Evolutionary conservation across 2,888 invertebrate genomes (phyloP).

Genomic region (Siphlonurus alternatus): DNA sequence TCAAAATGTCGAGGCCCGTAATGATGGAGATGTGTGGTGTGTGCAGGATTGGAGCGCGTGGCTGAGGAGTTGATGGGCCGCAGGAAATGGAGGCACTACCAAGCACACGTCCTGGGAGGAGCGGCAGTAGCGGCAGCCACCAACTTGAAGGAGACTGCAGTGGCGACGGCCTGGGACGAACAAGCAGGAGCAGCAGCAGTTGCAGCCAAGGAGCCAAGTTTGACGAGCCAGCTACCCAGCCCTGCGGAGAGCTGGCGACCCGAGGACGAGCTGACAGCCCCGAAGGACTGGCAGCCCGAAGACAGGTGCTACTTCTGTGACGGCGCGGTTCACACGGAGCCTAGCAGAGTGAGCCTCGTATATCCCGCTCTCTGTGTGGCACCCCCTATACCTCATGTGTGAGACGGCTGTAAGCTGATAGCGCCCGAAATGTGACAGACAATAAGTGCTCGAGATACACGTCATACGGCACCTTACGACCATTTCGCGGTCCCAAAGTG

Average conservation of each 20-base stretch:
- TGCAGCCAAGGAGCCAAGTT: constrained; percentile 15
- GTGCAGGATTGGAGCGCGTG: constrained; percentile 93
- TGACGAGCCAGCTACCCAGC: constrained; percentile 14
- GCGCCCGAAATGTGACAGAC: no score
- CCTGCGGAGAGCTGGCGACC: constrained; percentile 20
- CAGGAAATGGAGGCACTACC: constrained; percentile 90
- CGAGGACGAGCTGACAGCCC: constrained; percentile 16
- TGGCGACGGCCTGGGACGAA: neutral
- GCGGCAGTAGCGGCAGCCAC: constrained; percentile 15
- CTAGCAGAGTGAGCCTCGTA: constrained; percentile 3
- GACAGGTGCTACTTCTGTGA: constrained; percentile 75
- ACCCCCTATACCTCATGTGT: no score
- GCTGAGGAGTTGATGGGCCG: constrained; percentile 94
- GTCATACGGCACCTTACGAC: no score
- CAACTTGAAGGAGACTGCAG: constrained; percentile 13
- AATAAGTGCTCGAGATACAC: no score
- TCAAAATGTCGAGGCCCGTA: no score
- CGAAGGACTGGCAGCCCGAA: constrained; percentile 49
- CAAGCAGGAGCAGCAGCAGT: constrained; percentile 9
- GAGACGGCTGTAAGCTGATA: no score
- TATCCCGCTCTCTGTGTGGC: constrained; percentile 2
- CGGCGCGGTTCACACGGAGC: constrained; percentile 27
- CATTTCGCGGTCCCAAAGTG: no score
- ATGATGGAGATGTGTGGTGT: no score
- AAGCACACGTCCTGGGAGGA: constrained; percentile 35